Base-by-base conservation (phyloP, 2,113 vertebrate genomes). In the Tragulus kanchil region DNA sequence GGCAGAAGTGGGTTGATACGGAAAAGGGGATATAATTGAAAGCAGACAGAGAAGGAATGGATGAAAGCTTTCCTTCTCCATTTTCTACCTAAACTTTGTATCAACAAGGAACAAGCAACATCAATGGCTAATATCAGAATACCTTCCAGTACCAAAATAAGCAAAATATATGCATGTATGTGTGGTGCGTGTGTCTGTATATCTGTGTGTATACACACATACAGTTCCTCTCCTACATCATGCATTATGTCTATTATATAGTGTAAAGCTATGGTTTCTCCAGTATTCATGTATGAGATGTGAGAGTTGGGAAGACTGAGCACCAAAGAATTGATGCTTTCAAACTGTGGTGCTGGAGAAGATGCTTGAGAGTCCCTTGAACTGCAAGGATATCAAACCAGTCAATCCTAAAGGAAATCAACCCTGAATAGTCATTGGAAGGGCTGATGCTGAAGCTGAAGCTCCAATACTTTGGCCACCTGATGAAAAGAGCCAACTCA, bases 111-210 rank as follows among this genome's bases (percentile, higher is more conserved):
- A 56, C 13, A n/a, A 73, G 36, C 8, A 86, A 2, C 61, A 78
- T 50, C 42, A 82, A 31, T n/a, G 21, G n/a, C 15, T 56, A n/a
- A 13, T 54, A 56, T 8, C 42, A 50, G 7, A 85, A 5, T 82
- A 85, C 26, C 69, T 96, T 85, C 52, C 36, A 16, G 65, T 4
- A 58, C n/a, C 73, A 82, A 84, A n/a, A 77, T 23, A 83, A 92
- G 45, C 56, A 90, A 89, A 58, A 71, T 14, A 42, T 10, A 31
- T 65, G 59, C 5, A 42, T 6, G 4, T 4, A 83, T 19, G 16
- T 36, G 23, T 15, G 8, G 2, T 45, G 6, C 11, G 5, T 58
- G 6, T 75, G 9, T 71, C 9, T 77, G 28, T 52, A 26, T 81
- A 8, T 65, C 3, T 21, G 31, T 45, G 19, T n/a, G 1, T 2